Base-by-base conservation (phyloP, 2,888 invertebrate species). In the Drosophila anceps region DNA sequence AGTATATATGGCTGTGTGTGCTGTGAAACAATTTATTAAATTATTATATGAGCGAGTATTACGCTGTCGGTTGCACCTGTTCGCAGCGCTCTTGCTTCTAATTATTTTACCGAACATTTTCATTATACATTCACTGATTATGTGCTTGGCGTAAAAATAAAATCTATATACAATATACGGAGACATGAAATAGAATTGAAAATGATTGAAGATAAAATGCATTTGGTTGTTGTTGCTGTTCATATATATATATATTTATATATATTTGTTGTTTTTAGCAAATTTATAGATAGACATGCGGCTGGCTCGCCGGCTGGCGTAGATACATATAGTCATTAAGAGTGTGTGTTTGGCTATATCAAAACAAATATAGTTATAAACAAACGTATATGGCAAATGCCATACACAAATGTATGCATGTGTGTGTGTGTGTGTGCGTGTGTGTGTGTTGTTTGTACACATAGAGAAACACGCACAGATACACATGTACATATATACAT, bases 321-420 rank as follows among this genome's bases (percentile, higher is more conserved):
- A 58, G 48, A 62, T 51, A 62, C 10, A 58, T 81, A 76, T 77
- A 77, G 78, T 35, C 78, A 81, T 77, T 77, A 60, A 72, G 73
- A 31, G 35, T 80, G 80, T 75, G 51, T 61, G 57, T 50, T 44
- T 37, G 43, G 35, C 41, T 27, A 50, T 18, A 10, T 18, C 13
- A 50, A 50, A 54, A n/a, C 43, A 73, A 53, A 68, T 43, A 63
- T 60, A 77, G 48, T 48, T 39, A 31, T 63, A 61, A 29, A 33
- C 39, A 43, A 35, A 75, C 18, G n/a, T 57, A 35, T 57, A 69
- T 69, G 20, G 13, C 41, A 65, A 51, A 35, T 43, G 33, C 54
- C 61, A 35, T 58, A 58, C 13, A 20, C 48, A 60, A 15, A 46
- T 35, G 27, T 18, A 33, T 46, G 43, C 35, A 29, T 35, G 46